Evolutionary conservation across 2,797 vertebrate species (phyloP), one percentile per base, ranked within the genome.

Genomic region (Discoglossus pictus): DNA sequence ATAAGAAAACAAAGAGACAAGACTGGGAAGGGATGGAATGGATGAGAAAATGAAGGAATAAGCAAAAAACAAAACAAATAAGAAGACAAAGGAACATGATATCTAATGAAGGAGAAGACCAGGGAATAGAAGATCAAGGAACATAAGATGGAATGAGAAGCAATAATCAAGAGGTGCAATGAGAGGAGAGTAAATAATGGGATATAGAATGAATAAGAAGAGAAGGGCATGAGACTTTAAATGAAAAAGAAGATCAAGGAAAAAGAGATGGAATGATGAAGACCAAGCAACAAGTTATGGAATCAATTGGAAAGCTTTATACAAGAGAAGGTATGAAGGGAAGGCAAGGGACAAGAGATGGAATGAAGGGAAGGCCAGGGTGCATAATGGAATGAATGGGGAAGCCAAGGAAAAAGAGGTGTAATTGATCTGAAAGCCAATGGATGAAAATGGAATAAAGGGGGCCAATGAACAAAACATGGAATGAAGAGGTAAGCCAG

Each of bases 341-440:
- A n/a, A 67, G 50, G 39, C 1, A 16, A 20, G 48, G 40, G 47
- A 8, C 0, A 8, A 31, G 48, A 11, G n/a, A 61, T 23, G 2
- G 5, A 21, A 17, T 2, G 36, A 4, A 9, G 7, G 60, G n/a
- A 7, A 16, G 16, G 27, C 27, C 8, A 31, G 8, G 27, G 27
- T 3, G 40, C 18, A 2, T 27, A 24, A 48, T 31, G 34, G 58
- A 36, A 66, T 61, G 59, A 23, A 51, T 13, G 50, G 52, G 50
- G 73, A 71, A 47, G 17, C 40, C 34, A 3, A 27, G 31, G 12
- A 7, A 2, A 10, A 25, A 46, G 31, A 21, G 4, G 17, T 39
- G 8, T 53, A 64, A 53, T n/a, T 13, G 18, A 18, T 12, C 1
- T 0, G 16, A 1, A 11, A 11, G 5, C 3, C 1, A 21, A 1